Conservation (phyloP, 2,797 vertebrate genomes). For the Cyprinella venusta region DNA sequence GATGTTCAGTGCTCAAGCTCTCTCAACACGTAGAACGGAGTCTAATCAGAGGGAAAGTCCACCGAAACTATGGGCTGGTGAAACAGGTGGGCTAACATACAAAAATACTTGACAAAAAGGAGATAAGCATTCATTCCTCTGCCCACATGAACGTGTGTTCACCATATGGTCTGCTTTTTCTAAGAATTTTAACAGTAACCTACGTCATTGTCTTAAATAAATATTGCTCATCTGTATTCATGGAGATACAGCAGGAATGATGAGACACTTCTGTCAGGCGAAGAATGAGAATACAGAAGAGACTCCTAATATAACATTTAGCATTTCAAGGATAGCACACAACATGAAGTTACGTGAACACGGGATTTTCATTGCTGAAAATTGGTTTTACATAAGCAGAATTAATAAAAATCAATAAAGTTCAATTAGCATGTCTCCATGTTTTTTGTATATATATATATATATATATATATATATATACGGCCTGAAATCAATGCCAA, state of each 20-base stretch:
- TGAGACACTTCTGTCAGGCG: constrained; percentile 11
- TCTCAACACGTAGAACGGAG: not conserved
- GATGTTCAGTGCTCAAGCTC: not conserved
- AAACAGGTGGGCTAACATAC: constrained; percentile 7
- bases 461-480: no score
- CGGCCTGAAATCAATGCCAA: constrained; percentile 12
- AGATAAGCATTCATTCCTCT: constrained; percentile 42
- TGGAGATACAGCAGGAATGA: constrained; percentile 8
- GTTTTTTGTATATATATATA: no score
- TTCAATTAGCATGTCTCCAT: not conserved
- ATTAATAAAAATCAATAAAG: not conserved
- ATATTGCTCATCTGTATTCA: constrained; percentile 6
- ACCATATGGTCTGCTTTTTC: constrained; percentile 28
- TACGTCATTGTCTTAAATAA: constrained; percentile 36
- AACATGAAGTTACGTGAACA: not conserved
- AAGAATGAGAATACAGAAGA: not conserved
- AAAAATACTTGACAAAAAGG: constrained; percentile 17
- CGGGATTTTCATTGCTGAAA: not conserved
- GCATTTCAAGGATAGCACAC: not conserved
- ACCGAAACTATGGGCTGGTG: not conserved
- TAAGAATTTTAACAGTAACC: constrained; percentile 36
- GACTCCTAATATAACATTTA: not conserved
- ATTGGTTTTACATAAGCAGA: not conserved
- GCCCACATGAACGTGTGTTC: constrained; percentile 25
- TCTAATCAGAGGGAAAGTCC: constrained; percentile 21